Conservation (phyloP, 2,113 vertebrate genomes). For the Tragelaphus buxtoni region DNA sequence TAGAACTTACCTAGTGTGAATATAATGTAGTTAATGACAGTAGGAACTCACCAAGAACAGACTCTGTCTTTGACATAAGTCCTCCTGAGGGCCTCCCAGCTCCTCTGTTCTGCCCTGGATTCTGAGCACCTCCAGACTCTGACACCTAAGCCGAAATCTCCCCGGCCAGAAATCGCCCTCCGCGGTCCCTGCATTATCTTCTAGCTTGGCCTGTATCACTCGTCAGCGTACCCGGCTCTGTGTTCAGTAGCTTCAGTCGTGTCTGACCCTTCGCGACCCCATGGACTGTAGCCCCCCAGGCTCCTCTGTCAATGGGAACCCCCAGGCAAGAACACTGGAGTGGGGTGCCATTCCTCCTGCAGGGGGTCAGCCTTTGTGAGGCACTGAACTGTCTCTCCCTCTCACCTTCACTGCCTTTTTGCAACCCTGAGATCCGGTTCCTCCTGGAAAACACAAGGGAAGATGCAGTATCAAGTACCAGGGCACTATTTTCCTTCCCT, state of each 20-base stretch:
- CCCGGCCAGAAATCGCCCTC: rapidly evolving
- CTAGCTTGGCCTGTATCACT: background rate
- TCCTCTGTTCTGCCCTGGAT: background rate
- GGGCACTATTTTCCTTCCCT: background rate
- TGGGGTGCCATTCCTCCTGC: background rate
- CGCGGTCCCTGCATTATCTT: rapidly evolving
- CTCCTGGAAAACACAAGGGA: background rate
- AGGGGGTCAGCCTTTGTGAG: background rate
- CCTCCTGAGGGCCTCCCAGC: background rate
- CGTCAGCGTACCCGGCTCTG: rapidly evolving
- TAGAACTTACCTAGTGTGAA: background rate
- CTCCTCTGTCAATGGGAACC: background rate
- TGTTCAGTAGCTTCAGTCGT: background rate
- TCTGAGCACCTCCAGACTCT: background rate
- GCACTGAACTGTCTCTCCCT: background rate
- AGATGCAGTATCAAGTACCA: background rate
- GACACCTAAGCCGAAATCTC: background rate
- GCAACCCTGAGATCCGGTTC: background rate
- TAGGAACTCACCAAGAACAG: background rate
- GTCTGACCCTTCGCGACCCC: background rate
- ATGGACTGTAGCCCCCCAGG: background rate
- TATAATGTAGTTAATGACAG: background rate
- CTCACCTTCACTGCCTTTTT: background rate
- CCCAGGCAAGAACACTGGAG: background rate
- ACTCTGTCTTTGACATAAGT: background rate